Percentiles rank a stretch among this genome's conserved stretches.
phyloP scores from a whole-genome alignment of 2,888 invertebrate species.

The Callosobruchus maculatus region DNA sequence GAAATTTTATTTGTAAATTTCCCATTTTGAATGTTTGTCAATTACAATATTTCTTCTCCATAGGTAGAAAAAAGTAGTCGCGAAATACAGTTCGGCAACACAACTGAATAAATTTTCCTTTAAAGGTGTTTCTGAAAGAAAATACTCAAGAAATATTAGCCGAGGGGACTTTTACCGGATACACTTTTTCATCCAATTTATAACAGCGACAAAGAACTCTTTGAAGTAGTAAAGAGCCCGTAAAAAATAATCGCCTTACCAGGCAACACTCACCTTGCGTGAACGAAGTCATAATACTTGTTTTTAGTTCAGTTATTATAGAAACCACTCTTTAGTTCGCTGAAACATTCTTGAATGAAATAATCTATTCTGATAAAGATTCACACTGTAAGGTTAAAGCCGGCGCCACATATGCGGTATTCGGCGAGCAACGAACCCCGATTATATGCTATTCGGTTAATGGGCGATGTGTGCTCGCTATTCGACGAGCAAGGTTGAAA shows the following conservation, averaged over 20 bases:
- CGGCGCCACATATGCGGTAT: too few species aligned
- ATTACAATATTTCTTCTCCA: too few species aligned
- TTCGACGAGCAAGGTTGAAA: too few species aligned
- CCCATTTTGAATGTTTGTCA: too few species aligned
- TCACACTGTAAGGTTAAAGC: too few species aligned
- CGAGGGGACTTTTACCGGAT: background rate
- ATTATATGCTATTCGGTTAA: too few species aligned
- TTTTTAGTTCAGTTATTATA: background rate
- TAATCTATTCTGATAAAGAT: too few species aligned
- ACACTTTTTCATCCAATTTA: background rate
- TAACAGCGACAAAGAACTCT: background rate
- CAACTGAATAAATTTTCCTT: conserved; percentile 5
- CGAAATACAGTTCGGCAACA: conserved; percentile 11
- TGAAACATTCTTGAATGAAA: too few species aligned
- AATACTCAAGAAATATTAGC: background rate
- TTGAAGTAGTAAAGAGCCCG: background rate
- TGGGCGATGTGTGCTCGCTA: too few species aligned
- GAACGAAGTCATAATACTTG: background rate
- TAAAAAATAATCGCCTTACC: background rate
- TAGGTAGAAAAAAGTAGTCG: conserved; percentile 27
- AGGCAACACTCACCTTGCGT: background rate
- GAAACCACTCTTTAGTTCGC: background rate
- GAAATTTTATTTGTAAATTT: too few species aligned
- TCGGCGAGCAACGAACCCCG: too few species aligned
- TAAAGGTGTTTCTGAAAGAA: background rate